A percentile compares a stretch with the other conserved stretches of the same genome.
phyloP scores from a whole-genome alignment of 53 echinoderm and acorn worm genomes.

The Mesocentrotus franciscanus region DNA sequence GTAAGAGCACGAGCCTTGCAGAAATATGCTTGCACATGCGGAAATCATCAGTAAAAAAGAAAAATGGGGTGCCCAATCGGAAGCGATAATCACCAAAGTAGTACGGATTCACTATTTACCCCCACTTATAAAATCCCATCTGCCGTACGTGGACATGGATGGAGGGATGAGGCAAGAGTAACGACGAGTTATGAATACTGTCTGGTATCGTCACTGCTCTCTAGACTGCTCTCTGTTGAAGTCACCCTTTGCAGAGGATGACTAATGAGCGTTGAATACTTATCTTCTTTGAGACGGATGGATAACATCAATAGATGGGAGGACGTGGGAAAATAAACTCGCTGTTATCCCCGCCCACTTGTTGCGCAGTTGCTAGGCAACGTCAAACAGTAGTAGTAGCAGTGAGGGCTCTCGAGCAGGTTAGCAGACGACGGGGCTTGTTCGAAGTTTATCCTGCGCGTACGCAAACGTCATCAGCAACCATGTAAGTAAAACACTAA shows the following conservation, averaged over 20 bases:
- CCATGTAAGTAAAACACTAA: neutral
- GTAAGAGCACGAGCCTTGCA: neutral
- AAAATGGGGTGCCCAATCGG: too few relatives aligned
- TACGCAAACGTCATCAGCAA: neutral
- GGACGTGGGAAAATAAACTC: neutral
- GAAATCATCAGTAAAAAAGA: neutral
- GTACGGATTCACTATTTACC: neutral
- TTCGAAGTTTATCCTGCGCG: neutral
- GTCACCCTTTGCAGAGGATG: neutral
- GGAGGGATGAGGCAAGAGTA: neutral
- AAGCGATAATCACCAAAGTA: neutral
- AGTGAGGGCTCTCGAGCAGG: neutral
- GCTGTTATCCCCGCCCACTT: slow-evolving; percentile 1
- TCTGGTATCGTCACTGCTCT: neutral
- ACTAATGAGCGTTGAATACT: neutral
- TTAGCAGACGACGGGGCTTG: neutral
- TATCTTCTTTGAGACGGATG: neutral
- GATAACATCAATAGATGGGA: neutral
- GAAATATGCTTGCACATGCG: neutral
- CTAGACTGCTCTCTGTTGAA: neutral
- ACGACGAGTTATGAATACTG: neutral
- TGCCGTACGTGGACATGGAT: too few relatives aligned
- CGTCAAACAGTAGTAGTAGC: neutral
- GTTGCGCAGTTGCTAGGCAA: neutral
- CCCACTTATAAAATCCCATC: neutral